Percentiles rank a stretch among this genome's conserved stretches.
Evolutionary conservation across 2,797 vertebrate species (phyloP).

Genomic region (Paratrypauchen microcephalus): DNA sequence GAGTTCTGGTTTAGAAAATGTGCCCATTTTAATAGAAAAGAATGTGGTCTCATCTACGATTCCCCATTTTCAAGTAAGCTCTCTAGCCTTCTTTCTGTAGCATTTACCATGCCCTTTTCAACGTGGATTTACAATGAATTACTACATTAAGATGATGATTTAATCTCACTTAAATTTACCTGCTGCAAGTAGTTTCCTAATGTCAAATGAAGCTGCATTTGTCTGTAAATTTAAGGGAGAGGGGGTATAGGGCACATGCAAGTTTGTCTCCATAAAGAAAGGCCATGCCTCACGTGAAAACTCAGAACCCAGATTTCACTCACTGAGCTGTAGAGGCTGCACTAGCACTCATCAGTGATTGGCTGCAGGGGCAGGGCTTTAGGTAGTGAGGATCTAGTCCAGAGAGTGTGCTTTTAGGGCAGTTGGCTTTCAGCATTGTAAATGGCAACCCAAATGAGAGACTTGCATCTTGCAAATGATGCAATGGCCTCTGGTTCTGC

Average conservation of each 20-base stretch:
- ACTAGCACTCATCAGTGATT: no score
- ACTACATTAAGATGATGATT: background rate
- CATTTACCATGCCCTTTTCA: background rate
- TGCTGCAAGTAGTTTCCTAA: background rate
- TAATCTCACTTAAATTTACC: background rate
- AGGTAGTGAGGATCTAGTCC: no score
- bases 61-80: conserved; percentile 61
- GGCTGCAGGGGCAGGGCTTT: no score
- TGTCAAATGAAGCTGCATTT: background rate
- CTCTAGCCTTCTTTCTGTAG: background rate
- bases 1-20: conserved; percentile 64
- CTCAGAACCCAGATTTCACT: no score
- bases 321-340: no score
- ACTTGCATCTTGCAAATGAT: no score
- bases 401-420: no score
- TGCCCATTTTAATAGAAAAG: conserved; percentile 58
- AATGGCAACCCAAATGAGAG: no score
- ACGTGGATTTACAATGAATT: background rate
- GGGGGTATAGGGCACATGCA: no score
- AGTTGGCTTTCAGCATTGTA: no score
- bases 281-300: no score
- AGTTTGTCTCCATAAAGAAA: no score
- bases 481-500: background rate
- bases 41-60: background rate
- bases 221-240: background rate